Base-by-base conservation (phyloP, 2,888 invertebrate genomes). In the Leptinotarsa tumamoca region DNA sequence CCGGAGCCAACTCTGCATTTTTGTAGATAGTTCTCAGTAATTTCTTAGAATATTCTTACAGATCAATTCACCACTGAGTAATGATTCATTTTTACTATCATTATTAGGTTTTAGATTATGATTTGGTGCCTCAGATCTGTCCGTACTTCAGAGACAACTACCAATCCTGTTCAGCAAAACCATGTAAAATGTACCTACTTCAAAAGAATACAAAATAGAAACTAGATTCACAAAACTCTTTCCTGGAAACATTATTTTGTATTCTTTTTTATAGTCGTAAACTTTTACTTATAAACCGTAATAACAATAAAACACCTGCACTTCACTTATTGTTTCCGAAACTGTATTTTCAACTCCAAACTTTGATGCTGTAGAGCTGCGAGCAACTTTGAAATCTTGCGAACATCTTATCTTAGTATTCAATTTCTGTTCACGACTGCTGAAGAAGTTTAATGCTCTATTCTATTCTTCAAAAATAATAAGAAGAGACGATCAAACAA, bases 311-410 rank as follows among this genome's bases (percentile, higher is more conserved):
- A 23, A 27, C 27, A 63, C 63, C 63, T 33, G 33, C 43, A 63
- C 63, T 63, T 43, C 43, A 63, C 43, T 63, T n/a, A 43, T 63
- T 63, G 27, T 63, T 63, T 43, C 63, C 63, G 63, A 43, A 63
- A 63, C 63, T 43, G 17, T 33, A 33, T 63, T 63, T n/a, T 33
- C 63, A 63, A 63, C 43, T 63, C 10, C 43, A 4, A n/a, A 63
- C 63, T 33, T 27, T 21, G 58, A 58, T 58, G 27, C 58, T 58
- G 27, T 63, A 17, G 33, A 63, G 33, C 63, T 43, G 33, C n/a
- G 63, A 63, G 63, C 18, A n/a, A 63, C 63, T 63, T 63, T 63
- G 33, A 63, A 63, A 43, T 33, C 63, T 63, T 63, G 63, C 43
- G 43, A 63, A 58, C 58, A 23, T 58, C 23, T 63, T 43, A 63